Evolutionary conservation across 2,888 invertebrate genomes (phyloP).

Genomic region (Cremastinae sp.): DNA sequence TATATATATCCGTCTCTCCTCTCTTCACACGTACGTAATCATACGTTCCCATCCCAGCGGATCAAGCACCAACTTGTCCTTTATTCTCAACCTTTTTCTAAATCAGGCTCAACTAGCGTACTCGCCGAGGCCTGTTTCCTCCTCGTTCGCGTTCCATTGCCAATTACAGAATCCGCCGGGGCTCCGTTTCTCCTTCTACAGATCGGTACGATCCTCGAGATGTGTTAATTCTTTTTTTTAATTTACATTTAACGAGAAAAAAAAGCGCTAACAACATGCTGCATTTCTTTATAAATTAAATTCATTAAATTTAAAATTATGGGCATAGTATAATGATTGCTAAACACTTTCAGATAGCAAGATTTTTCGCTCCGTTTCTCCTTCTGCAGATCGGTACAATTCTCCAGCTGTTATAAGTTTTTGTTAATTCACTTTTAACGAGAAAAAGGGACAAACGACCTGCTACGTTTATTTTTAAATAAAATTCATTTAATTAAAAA

Average conservation of each 20-base stretch:
- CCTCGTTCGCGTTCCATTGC: constrained; percentile 43
- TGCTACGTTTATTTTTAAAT: no score
- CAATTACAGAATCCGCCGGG: constrained; percentile 41
- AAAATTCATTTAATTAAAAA: no score
- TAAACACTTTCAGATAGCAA: no score
- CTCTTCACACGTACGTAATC: constrained; percentile 16
- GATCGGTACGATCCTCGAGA: constrained; percentile 42
- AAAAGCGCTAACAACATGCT: no score
- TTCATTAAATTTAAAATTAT: no score
- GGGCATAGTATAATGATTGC: no score
- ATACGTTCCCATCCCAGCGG: background rate
- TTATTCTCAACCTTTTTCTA: constrained; percentile 42
- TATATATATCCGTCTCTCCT: constrained; percentile 10
- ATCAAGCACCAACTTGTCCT: constrained; percentile 1
- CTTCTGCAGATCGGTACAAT: constrained; percentile 48
- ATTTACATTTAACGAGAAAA: no score
- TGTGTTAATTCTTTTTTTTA: constrained; percentile 23
- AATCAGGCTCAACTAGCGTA: constrained; percentile 19
- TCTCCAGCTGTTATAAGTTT: constrained; percentile 26
- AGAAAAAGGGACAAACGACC: no score
- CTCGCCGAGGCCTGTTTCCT: constrained; percentile 36
- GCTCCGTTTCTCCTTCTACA: constrained; percentile 39
- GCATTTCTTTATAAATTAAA: no score
- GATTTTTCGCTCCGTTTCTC: constrained; percentile 24
- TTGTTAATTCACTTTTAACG: background rate